A percentile compares a stretch with the other conserved stretches of the same genome.
These are phyloP conservation scores for Mastacembelus armatus DNA, from an alignment of 2,797 vertebrate species.

Conservation along the genomic window DNA sequence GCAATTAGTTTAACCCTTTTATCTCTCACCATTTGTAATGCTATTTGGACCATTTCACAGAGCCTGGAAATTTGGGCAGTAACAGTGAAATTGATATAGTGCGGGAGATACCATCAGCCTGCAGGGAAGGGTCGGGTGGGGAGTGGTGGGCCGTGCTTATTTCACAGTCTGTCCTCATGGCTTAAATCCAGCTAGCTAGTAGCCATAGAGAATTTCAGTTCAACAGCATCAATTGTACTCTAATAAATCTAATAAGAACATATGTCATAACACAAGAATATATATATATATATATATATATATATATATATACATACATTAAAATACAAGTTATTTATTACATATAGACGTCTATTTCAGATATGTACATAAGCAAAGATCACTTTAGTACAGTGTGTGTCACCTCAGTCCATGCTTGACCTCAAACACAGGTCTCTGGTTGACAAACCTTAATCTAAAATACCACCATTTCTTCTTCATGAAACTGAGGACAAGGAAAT, in stretches of 20 bases:
- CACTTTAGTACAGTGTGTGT: not conserved
- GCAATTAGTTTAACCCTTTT: constrained; percentile 88
- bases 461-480: constrained; percentile 33
- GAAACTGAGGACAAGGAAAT: constrained; percentile 70
- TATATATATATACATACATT: constrained; percentile 31
- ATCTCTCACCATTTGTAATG: constrained; percentile 86
- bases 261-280: no score
- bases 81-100: constrained; percentile 84
- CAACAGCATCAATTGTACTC: constrained; percentile 25
- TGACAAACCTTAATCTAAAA: constrained; percentile 45
- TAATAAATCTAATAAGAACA: constrained; percentile 35
- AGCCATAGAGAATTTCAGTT: constrained; percentile 51
- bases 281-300: constrained; percentile 15
- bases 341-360: not conserved
- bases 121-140: constrained; percentile 76
- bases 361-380: not conserved
- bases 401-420: constrained; percentile 2
- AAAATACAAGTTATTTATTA: not conserved
- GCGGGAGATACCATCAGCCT: constrained; percentile 85
- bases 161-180: constrained; percentile 84
- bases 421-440: constrained; percentile 24
- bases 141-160: constrained; percentile 73
- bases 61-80: constrained; percentile 82
- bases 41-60: constrained; percentile 86
- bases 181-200: constrained; percentile 76